Evolutionary conservation across 2,888 invertebrate species (phyloP).

Genomic region (Pristionchus mayeri): DNA sequence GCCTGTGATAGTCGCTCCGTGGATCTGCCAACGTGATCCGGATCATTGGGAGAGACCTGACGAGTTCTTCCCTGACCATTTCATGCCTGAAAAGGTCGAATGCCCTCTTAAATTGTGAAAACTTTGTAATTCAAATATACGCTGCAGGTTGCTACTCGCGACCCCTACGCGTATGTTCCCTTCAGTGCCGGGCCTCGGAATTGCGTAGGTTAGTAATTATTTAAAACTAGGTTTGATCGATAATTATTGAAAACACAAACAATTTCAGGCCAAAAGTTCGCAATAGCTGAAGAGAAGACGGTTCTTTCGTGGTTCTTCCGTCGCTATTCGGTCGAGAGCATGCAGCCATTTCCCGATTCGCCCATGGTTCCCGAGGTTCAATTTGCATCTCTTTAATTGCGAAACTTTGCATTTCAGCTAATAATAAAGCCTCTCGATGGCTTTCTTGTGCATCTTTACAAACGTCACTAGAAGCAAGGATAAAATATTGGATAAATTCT

Average conservation of each 20-base stretch:
- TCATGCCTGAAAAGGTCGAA: slow-evolving; percentile 74
- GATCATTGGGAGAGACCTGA: slow-evolving; percentile 75
- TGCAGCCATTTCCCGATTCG: neutral
- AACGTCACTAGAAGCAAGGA: neutral
- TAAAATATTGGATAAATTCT: too few species aligned
- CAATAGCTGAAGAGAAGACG: neutral
- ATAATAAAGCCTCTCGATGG: slow-evolving; percentile 60
- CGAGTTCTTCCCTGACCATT: slow-evolving; percentile 77
- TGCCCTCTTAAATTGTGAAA: neutral
- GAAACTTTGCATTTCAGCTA: neutral
- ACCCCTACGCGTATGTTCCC: slow-evolving; percentile 78
- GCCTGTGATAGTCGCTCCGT: slow-evolving; percentile 56
- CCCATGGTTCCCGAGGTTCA: neutral
- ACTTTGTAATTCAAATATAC: neutral
- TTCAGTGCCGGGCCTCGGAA: slow-evolving; percentile 79
- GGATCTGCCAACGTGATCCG: slow-evolving; percentile 59
- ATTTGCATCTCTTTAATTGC: neutral
- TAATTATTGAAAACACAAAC: neutral
- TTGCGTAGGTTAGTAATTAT: slow-evolving; percentile 76
- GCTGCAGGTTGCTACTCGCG: slow-evolving; percentile 66
- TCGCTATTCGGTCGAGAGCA: neutral
- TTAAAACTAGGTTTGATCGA: neutral
- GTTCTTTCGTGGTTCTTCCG: slow-evolving; percentile 47
- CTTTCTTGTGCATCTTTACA: slow-evolving; percentile 54
- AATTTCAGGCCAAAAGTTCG: neutral